Evolutionary conservation across 2,888 invertebrate genomes (phyloP), one percentile per base, ranked within the genome.

Genomic region (Lobophora halterata): DNA sequence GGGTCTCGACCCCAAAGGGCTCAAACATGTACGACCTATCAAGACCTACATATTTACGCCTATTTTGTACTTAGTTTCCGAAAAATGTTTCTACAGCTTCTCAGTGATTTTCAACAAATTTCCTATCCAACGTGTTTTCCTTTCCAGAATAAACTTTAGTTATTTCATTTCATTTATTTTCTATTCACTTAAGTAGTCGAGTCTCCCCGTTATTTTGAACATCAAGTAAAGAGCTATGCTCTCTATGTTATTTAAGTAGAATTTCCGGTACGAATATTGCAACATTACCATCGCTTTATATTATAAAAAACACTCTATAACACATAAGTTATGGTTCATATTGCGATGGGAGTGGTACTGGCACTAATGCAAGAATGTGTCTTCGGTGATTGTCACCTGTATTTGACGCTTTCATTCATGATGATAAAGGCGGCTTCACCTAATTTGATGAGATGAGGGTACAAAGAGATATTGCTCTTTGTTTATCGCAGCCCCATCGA

Each of bases 371-470:
- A 36, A 43, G 46, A 46, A 49, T 52, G 38, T 46, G 47, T 52
- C 47, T 29, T 13, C 17, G 23, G 10, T 30, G 47, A 36, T 40
- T 26, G 49, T 45, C 45, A 33, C 28, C 21, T 39, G 45, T 33
- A 45, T 46, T 34, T 46, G 49, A 46, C 49, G 43, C 42, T 31
- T 52, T 47, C 52, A 52, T 52, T 52, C 52, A 49, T 49, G 47
- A 30, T 43, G 35, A 34, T 5, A 24, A 42, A 46, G 35, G 13
- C 46, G 13, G 42, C 17, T 47, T 18, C 25, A 40, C 31, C 36
- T 18, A 19, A 16, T 31, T 37, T 26, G 21, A 30, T 42, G 6
- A 11, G 19, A n/a, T n/a, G n/a, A n/a, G n/a, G n/a, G n/a, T n/a
- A n/a, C n/a, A n/a, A n/a, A n/a, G n/a, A n/a, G n/a, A n/a, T n/a